Evolutionary conservation across 1,140 invertebrate genomes (phyloP), one percentile per base, ranked within the genome.

Genomic region (Melipona quadrifasciata): DNA sequence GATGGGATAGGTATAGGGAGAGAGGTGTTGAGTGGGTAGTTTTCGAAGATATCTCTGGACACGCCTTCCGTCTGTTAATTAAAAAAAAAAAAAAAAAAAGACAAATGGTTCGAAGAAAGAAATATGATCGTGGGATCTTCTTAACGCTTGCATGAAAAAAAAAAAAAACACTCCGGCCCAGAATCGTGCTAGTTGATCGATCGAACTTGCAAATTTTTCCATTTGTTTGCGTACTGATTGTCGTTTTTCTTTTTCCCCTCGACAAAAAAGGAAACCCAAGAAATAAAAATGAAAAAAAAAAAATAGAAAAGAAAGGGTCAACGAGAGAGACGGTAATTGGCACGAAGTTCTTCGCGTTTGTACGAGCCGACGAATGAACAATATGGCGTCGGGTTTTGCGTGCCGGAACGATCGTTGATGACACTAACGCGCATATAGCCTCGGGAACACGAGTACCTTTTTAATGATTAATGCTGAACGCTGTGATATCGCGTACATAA

Each of bases 401-500:
- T 79, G 68, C 39, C 55, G 51, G 58, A 34, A 67, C 17, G 64
- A 70, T 78, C 61, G 39, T 84, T 64, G n/a, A 72, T 17, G 61
- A 84, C 27, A 80, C 47, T 57, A 77, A 77, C 57, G 39, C 39
- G 39, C 39, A 70, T 21, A 86, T 86, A 82, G 81, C 86, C 86
- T 86, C 83, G 84, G 85, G 91, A 89, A 89, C 86, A 90, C 87
- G 86, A 92, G 92, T 93, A 93, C 91, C 93, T 93, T 90, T 81
- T 89, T 91, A 86, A 76, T 78, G 87, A 90, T 88, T 87, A 89
- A 92, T 91, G 93, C 93, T 95, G 93, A 94, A 91, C 90, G 91
- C 94, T 94, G 94, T 94, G 94, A 95, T 95, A 94, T 95, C 92
- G 92, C 93, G 93, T 95, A 93, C 92, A 94, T 94, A 92, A 88